Evolutionary conservation across 2,888 invertebrate species (phyloP).

Genomic region (Athrips mouffetella): DNA sequence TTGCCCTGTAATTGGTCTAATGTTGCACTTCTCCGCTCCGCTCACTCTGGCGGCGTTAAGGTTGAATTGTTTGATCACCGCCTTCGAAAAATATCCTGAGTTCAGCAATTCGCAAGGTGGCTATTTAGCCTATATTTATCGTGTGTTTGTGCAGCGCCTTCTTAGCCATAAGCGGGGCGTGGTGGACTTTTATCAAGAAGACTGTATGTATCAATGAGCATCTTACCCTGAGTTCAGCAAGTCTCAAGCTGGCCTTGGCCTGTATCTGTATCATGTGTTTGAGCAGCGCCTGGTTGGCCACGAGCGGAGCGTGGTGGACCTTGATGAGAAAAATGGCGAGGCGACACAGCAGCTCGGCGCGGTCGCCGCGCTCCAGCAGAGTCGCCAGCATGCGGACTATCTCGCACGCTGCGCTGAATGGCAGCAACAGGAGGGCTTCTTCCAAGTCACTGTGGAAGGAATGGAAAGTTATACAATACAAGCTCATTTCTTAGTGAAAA

Average conservation of each 20-base stretch:
- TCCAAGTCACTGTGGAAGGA: constrained; percentile 89
- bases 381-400: constrained; percentile 84
- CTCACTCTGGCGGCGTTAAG: too few relatives aligned
- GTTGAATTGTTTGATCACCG: too few relatives aligned
- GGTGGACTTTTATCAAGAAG: constrained; percentile 87
- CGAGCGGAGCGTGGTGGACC: constrained; percentile 88
- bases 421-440: constrained; percentile 90
- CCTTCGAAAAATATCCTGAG: too few relatives aligned
- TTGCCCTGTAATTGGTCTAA: too few relatives aligned
- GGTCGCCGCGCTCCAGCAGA: constrained; percentile 82
- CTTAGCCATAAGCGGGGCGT: constrained; percentile 87
- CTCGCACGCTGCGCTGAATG: constrained; percentile 88
- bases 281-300: constrained; percentile 83
- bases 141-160: constrained; percentile 82
- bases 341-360: constrained; percentile 87
- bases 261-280: constrained; percentile 82
- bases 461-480: too few relatives aligned
- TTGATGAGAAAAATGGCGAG: constrained; percentile 86
- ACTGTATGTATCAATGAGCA: constrained; percentile 85
- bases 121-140: too few relatives aligned
- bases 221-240: constrained; percentile 80
- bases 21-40: too few relatives aligned
- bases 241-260: constrained; percentile 74
- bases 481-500: too few relatives aligned
- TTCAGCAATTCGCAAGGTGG: constrained; percentile 75